Conservation (phyloP, 1,140 invertebrate genomes). For the Aphaenogaster ashmeadi region DNA sequence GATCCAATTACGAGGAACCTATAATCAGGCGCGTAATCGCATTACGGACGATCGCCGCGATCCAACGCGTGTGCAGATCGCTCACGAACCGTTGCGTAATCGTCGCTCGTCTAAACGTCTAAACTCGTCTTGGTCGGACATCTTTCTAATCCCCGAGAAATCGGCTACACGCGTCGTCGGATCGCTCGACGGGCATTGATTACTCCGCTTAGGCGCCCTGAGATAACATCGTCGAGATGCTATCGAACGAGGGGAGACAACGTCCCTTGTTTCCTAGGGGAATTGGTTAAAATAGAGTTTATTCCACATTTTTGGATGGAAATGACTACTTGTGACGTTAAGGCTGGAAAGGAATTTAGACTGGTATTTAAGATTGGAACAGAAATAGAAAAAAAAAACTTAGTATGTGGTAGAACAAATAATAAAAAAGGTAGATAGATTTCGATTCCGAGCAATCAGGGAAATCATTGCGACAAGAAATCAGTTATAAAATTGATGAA, state of each 20-base stretch:
- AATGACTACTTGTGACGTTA: neutral
- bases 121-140: neutral
- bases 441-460: neutral
- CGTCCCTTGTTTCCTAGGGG: neutral
- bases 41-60: constrained; percentile 23
- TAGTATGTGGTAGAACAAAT: neutral
- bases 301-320: neutral
- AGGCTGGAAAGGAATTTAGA: neutral
- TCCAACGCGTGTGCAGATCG: neutral
- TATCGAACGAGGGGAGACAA: constrained; percentile 48
- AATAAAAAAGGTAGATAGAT: neutral
- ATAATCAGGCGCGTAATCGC: constrained; percentile 41
- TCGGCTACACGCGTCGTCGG: neutral
- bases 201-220: constrained; percentile 37
- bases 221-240: constrained; percentile 58
- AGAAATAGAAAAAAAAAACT: neutral
- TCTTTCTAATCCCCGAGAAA: constrained; percentile 59
- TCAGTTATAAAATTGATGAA: neutral
- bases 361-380: no score
- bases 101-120: constrained; percentile 37
- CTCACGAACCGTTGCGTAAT: constrained; percentile 35
- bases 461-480: neutral
- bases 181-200: constrained; percentile 57
- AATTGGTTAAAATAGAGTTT: constrained; percentile 34
- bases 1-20: constrained; percentile 44